Conservation (phyloP, 2,797 vertebrate genomes). For the Carduelis carduelis region DNA sequence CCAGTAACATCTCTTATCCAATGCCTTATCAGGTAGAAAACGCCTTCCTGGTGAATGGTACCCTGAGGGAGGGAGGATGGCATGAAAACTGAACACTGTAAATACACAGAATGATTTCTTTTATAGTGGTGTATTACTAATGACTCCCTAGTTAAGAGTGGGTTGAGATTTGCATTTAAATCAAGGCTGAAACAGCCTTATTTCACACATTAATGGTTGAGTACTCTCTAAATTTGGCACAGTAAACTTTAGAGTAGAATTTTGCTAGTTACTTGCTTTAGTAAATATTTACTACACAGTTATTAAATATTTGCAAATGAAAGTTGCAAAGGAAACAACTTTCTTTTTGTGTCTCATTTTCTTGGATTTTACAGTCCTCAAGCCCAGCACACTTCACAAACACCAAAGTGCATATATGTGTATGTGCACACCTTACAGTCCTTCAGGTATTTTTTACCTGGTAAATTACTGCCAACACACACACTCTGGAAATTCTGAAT, state of each 20-base stretch:
- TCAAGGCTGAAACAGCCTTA: conserved; percentile 13
- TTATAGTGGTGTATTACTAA: background rate
- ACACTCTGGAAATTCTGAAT: background rate
- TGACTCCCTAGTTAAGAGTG: background rate
- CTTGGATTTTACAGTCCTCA: background rate
- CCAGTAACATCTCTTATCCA: background rate
- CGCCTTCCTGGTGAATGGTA: background rate
- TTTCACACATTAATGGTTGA: conserved; percentile 28
- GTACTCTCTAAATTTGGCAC: conserved; percentile 26
- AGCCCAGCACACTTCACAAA: background rate
- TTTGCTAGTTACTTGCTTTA: background rate
- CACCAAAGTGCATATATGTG: fast-evolving
- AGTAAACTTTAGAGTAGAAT: conserved; percentile 2
- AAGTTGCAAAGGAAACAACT: background rate
- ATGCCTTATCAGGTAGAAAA: background rate
- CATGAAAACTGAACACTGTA: conserved; percentile 6
- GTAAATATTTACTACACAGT: conserved; percentile 1
- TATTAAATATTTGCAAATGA: background rate
- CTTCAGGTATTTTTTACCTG: background rate
- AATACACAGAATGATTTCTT: background rate
- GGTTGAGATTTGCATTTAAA: conserved; percentile 40
- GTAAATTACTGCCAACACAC: background rate
- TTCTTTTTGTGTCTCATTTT: background rate
- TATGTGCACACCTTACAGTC: background rate
- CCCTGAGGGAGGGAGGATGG: background rate